Percentiles rank a stretch among this genome's conserved stretches.
phyloP scores from a whole-genome alignment of 2,888 invertebrate genomes.

The Arrhopalites spinosus region DNA sequence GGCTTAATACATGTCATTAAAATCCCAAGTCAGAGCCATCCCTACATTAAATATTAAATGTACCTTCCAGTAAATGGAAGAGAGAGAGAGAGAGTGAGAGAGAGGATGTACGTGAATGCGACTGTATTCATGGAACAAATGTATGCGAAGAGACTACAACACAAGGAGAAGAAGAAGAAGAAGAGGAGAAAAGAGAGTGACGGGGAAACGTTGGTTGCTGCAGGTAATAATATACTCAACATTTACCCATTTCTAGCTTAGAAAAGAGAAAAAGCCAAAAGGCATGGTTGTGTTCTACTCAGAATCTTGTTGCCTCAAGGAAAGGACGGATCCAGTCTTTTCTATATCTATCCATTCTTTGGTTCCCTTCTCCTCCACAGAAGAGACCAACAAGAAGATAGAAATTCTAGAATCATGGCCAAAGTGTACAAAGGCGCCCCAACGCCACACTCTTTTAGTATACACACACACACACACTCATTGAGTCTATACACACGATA shows the following conservation, averaged over 20 bases:
- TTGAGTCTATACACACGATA: constrained; percentile 8
- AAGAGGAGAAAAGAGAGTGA: constrained; percentile 31
- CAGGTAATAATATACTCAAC: constrained; percentile 54
- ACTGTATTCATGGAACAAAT: background rate
- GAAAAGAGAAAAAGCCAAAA: constrained; percentile 35
- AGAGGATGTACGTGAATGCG: background rate
- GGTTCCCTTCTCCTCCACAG: background rate
- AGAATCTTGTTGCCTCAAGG: constrained; percentile 34
- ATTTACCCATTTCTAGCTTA: constrained; percentile 52
- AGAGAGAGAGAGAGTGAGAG: background rate
- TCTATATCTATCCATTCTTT: constrained; percentile 26
- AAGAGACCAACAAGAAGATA: background rate
- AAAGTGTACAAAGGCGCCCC: background rate
- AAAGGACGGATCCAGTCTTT: constrained; percentile 34
- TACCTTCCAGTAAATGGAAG: constrained; percentile 12
- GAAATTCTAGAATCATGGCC: constrained; percentile 10
- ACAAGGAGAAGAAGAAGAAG: constrained; percentile 13
- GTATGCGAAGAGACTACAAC: background rate
- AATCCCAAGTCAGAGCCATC: constrained; percentile 35
- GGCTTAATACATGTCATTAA: constrained; percentile 37
- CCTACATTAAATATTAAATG: constrained; percentile 32
- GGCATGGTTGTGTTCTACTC: background rate
- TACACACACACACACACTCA: constrained; percentile 20
- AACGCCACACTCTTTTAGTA: background rate
- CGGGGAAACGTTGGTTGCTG: constrained; percentile 47